phyloP scores from a whole-genome alignment of 2,888 invertebrate species.

The Drosophila borealis region DNA sequence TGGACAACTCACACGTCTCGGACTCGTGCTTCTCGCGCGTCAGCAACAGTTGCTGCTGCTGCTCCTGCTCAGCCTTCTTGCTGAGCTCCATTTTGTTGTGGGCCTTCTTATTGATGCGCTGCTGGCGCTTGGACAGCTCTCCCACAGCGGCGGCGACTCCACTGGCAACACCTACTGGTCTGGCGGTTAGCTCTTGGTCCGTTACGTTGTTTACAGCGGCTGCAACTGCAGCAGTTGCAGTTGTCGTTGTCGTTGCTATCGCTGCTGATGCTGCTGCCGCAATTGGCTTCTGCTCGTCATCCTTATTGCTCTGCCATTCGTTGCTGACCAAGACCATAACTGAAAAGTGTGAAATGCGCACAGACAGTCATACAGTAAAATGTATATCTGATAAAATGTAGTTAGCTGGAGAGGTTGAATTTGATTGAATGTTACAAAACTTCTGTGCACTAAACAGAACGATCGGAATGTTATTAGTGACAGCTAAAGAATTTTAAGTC shows the following conservation, averaged over 20 bases:
- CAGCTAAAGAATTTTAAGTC: conserved; percentile 23
- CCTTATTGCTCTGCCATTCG: conserved; percentile 81
- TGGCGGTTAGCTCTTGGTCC: conserved; percentile 29
- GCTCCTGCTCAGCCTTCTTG: conserved; percentile 56
- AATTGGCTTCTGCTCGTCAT: conserved; percentile 60
- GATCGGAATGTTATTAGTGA: conserved; percentile 21
- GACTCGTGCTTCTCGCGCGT: conserved; percentile 61
- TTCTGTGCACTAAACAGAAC: conserved; percentile 32
- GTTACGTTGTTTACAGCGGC: conserved; percentile 18
- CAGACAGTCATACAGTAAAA: conserved; percentile 26
- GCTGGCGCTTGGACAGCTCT: conserved; percentile 40
- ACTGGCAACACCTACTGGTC: conserved; percentile 12
- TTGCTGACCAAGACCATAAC: conserved; percentile 84
- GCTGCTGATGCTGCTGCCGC: conserved; percentile 53
- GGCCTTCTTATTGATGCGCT: conserved; percentile 43
- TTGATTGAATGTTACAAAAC: conserved; percentile 33
- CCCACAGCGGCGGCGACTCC: conserved; percentile 14
- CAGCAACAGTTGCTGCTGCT: conserved; percentile 46
- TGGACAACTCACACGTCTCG: conserved; percentile 45
- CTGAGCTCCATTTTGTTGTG: conserved; percentile 58
- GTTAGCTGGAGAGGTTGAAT: conserved; percentile 30
- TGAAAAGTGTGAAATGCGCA: conserved; percentile 39
- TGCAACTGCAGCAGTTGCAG: conserved; percentile 25
- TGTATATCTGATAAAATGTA: conserved; percentile 14
- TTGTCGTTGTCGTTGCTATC: conserved; percentile 30